phyloP scores from a whole-genome alignment of 2,113 vertebrate species.

The Neopipo cinnamomea region DNA sequence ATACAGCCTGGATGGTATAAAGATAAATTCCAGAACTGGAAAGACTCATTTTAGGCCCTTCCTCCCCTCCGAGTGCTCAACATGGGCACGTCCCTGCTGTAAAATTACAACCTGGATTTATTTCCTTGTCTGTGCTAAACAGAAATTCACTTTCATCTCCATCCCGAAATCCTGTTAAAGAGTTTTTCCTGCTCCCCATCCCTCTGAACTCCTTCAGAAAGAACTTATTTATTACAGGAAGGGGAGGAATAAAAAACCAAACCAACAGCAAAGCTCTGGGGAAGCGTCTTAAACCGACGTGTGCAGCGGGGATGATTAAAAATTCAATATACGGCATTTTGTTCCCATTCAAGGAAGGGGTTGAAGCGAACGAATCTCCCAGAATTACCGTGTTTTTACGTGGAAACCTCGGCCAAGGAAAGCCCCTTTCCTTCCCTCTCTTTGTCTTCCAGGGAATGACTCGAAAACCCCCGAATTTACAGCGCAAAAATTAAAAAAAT shows the following conservation, averaged over 20 bases:
- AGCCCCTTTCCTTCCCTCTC: neutral
- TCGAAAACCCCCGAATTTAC: neutral
- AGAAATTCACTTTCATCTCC: neutral
- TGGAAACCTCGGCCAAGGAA: neutral
- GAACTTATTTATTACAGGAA: neutral
- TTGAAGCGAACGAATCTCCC: neutral
- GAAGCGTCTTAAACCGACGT: neutral
- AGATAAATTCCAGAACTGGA: neutral
- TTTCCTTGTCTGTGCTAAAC: neutral
- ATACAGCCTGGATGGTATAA: neutral
- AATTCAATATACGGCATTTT: neutral
- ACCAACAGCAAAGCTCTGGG: neutral
- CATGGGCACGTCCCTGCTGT: fast-evolving
- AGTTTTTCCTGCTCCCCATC: neutral
- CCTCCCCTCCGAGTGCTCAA: neutral
- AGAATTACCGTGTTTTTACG: neutral
- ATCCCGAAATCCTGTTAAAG: neutral
- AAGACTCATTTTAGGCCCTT: neutral
- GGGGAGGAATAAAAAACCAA: fast-evolving
- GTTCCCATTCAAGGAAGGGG: neutral
- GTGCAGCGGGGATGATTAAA: neutral
- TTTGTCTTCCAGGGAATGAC: neutral
- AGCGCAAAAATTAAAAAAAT: neutral
- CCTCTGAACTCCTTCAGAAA: neutral
- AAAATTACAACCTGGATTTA: neutral